Percentiles rank a stretch among this genome's conserved stretches.
These are phyloP conservation scores for Synchiropus splendidus DNA, from an alignment of 2,113 vertebrate species.

Conservation along the genomic window DNA sequence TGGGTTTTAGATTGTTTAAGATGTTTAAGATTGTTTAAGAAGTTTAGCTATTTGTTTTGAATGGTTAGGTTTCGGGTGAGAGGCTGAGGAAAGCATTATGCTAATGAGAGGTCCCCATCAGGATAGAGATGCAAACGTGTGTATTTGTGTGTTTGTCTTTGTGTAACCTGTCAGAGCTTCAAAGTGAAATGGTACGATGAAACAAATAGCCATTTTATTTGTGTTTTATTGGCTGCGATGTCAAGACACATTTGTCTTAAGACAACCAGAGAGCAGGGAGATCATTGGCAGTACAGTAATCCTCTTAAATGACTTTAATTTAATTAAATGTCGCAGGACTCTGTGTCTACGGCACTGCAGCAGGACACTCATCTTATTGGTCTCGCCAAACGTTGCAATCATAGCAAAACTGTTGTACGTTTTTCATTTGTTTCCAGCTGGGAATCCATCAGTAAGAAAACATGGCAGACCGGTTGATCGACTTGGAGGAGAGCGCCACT, in stretches of 20 bases:
- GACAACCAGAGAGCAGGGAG: constrained; percentile 33
- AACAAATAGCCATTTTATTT: not conserved
- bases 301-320: constrained; percentile 62
- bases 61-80: too few species aligned
- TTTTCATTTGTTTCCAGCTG: constrained; percentile 18
- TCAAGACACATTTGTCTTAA: constrained; percentile 1
- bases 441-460: constrained; percentile 7
- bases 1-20: too few species aligned
- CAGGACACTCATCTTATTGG: not conserved
- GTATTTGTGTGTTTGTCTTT: too few species aligned
- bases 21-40: too few species aligned
- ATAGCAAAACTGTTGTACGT: not conserved
- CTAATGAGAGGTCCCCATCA: too few species aligned
- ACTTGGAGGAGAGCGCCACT: constrained; percentile 75
- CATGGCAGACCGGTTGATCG: constrained; percentile 64
- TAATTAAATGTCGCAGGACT: constrained; percentile 34
- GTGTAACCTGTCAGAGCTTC: too few species aligned
- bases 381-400: not conserved
- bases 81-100: too few species aligned
- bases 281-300: constrained; percentile 61
- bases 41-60: too few species aligned
- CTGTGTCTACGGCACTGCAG: constrained; percentile 3
- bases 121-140: too few species aligned
- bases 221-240: not conserved
- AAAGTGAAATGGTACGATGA: too few species aligned